Evolutionary conservation across 2,888 invertebrate species (phyloP).

Genomic region (Caenorhabditis virilis): DNA sequence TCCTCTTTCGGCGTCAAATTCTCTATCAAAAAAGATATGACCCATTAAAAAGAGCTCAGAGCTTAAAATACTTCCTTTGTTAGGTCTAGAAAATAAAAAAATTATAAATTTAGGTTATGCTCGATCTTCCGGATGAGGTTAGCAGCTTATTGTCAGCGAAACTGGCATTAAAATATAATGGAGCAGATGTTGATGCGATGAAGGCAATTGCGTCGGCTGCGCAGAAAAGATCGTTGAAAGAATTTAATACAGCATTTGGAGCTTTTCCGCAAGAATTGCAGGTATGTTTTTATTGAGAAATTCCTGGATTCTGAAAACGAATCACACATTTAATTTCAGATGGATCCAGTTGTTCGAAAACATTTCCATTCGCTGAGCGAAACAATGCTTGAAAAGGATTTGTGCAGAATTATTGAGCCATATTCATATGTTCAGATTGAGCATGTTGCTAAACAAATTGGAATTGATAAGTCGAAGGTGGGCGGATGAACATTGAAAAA

Average conservation of each 20-base stretch:
- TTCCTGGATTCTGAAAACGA: constrained; percentile 1
- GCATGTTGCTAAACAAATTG: constrained; percentile 64
- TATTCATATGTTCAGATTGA: constrained; percentile 86
- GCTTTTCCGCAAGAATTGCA: constrained; percentile 24
- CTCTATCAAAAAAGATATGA: too few species aligned
- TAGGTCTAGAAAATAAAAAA: background rate
- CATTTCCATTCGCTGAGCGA: constrained; percentile 96
- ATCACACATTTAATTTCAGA: constrained; percentile 52
- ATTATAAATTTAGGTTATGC: constrained; percentile 55
- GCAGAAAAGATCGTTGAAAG: constrained; percentile 91
- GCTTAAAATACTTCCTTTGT: too few species aligned
- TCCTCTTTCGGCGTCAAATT: too few species aligned
- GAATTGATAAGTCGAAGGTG: constrained; percentile 69
- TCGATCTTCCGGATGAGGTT: constrained; percentile 65
- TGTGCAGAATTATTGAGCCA: constrained; percentile 91
- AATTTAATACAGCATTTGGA: constrained; percentile 80
- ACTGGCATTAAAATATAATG: constrained; percentile 90
- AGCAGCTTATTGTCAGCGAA: constrained; percentile 83
- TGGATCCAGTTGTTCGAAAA: constrained; percentile 94
- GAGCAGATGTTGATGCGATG: constrained; percentile 92
- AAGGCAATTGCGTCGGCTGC: constrained; percentile 93
- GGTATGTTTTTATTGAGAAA: background rate
- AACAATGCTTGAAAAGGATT: constrained; percentile 93
- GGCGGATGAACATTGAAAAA: too few species aligned
- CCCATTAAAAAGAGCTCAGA: too few species aligned